Evolutionary conservation across 2,797 vertebrate genomes (phyloP).

Genomic region (Acrossocheilus fasciatus): DNA sequence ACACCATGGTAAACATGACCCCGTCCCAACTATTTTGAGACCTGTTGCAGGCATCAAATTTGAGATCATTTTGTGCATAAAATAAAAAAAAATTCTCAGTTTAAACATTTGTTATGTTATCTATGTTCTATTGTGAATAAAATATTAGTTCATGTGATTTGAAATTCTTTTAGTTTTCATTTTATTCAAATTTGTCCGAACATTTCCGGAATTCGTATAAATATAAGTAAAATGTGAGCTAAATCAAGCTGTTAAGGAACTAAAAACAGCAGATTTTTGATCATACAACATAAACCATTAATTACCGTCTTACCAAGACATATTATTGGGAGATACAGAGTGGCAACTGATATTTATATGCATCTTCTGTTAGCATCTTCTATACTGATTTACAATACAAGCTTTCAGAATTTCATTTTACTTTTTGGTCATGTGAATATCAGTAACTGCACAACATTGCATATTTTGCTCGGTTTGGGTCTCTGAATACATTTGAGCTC

Average conservation of each 20-base stretch:
- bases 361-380: background rate
- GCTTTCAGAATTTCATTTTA: background rate
- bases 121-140: too few species aligned
- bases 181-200: too few species aligned
- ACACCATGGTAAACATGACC: too few species aligned
- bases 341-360: background rate
- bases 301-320: background rate
- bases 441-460: background rate
- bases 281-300: background rate
- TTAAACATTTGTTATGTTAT: too few species aligned
- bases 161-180: too few species aligned
- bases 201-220: background rate
- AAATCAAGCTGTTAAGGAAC: background rate
- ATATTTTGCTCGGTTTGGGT: background rate
- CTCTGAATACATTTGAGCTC: background rate
- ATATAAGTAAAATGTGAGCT: background rate
- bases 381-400: background rate
- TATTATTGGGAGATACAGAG: background rate
- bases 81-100: too few species aligned
- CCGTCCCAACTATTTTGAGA: too few species aligned
- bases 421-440: background rate
- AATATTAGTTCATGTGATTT: too few species aligned
- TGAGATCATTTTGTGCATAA: too few species aligned
- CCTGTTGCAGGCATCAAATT: too few species aligned
- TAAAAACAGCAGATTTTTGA: background rate